Conservation (phyloP, 2,888 invertebrate genomes). For the Caenorhabditis virilis region DNA sequence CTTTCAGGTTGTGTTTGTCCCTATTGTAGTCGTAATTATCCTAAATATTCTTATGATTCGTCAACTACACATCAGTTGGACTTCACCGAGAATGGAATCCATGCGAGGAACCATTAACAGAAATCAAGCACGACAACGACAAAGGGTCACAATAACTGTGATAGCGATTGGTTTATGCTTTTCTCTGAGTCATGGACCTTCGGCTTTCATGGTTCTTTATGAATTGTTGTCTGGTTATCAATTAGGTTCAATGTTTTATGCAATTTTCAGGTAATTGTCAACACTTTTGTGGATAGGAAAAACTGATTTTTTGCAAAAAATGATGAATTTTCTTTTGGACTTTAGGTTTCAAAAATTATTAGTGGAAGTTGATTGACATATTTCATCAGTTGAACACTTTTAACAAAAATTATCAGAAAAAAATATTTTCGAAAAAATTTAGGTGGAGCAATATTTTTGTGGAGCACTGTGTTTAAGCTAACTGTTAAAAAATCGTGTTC, state of each 20-base stretch:
- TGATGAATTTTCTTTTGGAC: background rate
- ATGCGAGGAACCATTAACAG: conserved; percentile 37
- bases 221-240: conserved; percentile 57
- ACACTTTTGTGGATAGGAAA: too few species aligned
- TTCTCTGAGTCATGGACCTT: conserved; percentile 66
- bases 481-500: too few species aligned
- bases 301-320: background rate
- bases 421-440: too few species aligned
- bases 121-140: conserved; percentile 45
- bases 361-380: too few species aligned
- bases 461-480: too few species aligned
- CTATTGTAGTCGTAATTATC: conserved; percentile 59
- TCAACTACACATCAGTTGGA: conserved; percentile 48
- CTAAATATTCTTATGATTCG: conserved; percentile 61
- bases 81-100: conserved; percentile 34
- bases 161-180: conserved; percentile 64
- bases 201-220: conserved; percentile 64
- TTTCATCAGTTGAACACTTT: too few species aligned
- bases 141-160: conserved; percentile 62
- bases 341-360: too few species aligned
- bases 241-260: conserved; percentile 41
- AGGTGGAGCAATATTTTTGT: too few species aligned
- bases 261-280: conserved; percentile 34
- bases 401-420: too few species aligned
- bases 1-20: conserved; percentile 59